These are phyloP conservation scores for Lontra canadensis DNA, from an alignment of 2,113 vertebrate species.

Conservation along the genomic window DNA sequence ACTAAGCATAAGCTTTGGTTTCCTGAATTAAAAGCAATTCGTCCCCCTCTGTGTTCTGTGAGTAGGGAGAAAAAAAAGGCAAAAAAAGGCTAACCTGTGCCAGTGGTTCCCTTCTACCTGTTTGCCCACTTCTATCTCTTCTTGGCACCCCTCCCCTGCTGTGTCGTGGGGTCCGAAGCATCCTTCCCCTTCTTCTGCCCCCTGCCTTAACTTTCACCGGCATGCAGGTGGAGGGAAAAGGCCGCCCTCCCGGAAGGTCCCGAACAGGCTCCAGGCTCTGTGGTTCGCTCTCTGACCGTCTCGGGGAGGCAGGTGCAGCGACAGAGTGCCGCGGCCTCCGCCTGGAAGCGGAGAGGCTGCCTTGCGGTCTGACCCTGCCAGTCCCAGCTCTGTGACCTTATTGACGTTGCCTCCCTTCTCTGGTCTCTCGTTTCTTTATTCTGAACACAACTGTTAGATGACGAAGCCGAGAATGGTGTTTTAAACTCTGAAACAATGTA, in stretches of 20 bases:
- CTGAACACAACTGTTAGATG: background rate
- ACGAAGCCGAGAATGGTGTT: background rate
- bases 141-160: background rate
- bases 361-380: background rate
- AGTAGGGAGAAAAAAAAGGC: background rate
- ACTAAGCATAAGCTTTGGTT: background rate
- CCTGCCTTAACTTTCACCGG: accelerated
- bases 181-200: background rate
- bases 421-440: background rate
- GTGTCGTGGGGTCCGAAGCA: accelerated
- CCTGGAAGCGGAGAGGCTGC: background rate
- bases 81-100: background rate
- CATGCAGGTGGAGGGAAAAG: accelerated
- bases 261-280: accelerated
- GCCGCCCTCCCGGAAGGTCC: accelerated
- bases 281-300: accelerated
- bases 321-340: background rate
- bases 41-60: background rate
- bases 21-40: background rate
- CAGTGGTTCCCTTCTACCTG: background rate
- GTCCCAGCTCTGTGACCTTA: background rate
- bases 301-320: accelerated
- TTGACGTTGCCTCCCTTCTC: background rate
- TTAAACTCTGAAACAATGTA: background rate
- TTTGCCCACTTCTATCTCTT: accelerated